Base-by-base conservation (phyloP, 37 sponge, comb jelly and placozoan species). In the Bolinopsis microptera region DNA sequence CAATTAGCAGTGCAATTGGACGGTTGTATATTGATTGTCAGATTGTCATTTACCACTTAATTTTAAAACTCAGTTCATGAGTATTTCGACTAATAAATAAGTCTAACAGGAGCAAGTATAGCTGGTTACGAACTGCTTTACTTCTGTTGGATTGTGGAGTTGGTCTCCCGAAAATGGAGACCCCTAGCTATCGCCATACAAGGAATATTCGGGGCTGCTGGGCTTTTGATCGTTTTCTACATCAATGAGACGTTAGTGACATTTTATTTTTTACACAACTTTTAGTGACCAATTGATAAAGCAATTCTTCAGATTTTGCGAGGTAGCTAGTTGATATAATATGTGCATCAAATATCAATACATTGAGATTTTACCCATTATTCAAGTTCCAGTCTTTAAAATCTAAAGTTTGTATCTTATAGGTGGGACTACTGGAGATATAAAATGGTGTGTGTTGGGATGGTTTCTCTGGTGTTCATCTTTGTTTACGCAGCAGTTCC, bases 81-180 rank as follows among this genome's bases (percentile, higher is more conserved):
- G n/a, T n/a, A n/a, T n/a, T n/a, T n/a, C n/a, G n/a, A n/a, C n/a
- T n/a, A n/a, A n/a, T n/a, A n/a, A n/a, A n/a, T n/a, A n/a, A n/a
- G n/a, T n/a, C n/a, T n/a, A n/a, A 28, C 74, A 70, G 74, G 74
- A 3, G 16, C 74, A 9, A 70, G 74, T 22, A 70, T 70, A 22
- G 74, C 74, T 22, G 74, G 74, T 3, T 70, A 70, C 30, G 74
- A 70, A 22, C 26, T 70, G 28, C 74, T 70, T 28, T 70, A 80
- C 37, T 80, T 80, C 82, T 80, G 82, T 80, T 80, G 82, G 82
- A 35, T 35, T 2, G 38, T 80, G 82, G 82, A 80, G 82, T 22
- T 80, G 8, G 82, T 80, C 32, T 24, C 38, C 23, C 35, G 82
- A 1, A 80, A 34, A 22, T 80, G 35, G 35, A 80, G 82, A 35